Evolutionary conservation across 2,888 invertebrate species (phyloP), one percentile per base, ranked within the genome.

Genomic region (Terebella lapidaria): DNA sequence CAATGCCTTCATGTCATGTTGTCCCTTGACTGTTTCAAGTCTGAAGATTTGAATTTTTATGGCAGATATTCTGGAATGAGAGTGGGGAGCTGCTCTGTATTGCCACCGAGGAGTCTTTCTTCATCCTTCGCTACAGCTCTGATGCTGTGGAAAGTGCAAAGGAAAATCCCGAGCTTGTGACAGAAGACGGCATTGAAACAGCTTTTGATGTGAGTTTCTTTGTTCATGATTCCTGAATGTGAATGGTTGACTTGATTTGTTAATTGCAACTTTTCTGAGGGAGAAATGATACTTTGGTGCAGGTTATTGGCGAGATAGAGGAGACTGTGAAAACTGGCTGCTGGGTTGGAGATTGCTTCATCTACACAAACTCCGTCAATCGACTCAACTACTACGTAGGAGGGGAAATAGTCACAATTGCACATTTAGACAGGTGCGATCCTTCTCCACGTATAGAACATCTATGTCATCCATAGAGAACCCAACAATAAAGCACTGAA

Each of bases 281-380:
- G 35, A 18, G 10, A 18, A 35, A 10, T 20, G n/a, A 27, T 22
- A 29, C 60, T 28, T 45, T 18, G 24, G 59, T 67, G 2, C 64
- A 90, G 89, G 88, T 91, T 66, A 84, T 91, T 1, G 89, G 90
- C 20, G 94, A 94, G 82, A 88, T 94, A 58, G 90, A 87, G 69
- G 97, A 97, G 81, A 85, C 87, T 24, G 94, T 97, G 1, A 91
- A 91, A 78, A 96, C 96, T 0, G 96, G 95, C 2, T 81, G 94
- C 18, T 97, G 96, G 96, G 92, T 97, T 15, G 96, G 99, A 2
- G 99, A 99, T 81, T 99, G 99, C 79, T 99, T 99, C 81, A 96
- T 99, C 71, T 99, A 99, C 83, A 99, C 99, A 0, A 99, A 99
- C 81, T 89, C 91, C 29, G 89, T 95, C 1, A 97, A 99, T 82